A percentile compares a stretch with the other conserved stretches of the same genome.
Evolutionary conservation across 1,140 invertebrate species (phyloP).

Genomic region (Lamellibrachia luymesi): DNA sequence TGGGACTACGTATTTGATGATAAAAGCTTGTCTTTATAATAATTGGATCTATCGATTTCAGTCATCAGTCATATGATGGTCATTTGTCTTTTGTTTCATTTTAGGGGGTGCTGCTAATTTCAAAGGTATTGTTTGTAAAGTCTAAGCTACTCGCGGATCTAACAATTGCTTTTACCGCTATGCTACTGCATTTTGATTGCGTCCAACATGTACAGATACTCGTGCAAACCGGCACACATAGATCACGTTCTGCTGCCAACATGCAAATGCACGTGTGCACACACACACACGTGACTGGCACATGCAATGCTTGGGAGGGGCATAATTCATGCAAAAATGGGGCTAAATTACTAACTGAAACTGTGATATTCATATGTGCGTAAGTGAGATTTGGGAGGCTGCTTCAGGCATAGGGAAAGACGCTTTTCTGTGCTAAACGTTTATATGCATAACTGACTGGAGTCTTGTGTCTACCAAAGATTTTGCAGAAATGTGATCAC

Average conservation of each 20-base stretch:
- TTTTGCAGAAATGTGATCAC: not conserved
- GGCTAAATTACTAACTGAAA: not conserved
- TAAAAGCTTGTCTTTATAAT: not conserved
- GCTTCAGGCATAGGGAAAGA: not conserved
- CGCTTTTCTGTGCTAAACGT: not conserved
- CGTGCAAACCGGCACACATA: not conserved
- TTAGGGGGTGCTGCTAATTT: not conserved
- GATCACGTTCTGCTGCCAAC: not conserved
- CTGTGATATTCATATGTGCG: not conserved
- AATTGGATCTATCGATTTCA: not conserved
- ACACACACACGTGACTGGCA: too few species aligned
- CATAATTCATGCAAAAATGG: not conserved
- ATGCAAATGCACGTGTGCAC: not conserved
- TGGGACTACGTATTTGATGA: not conserved
- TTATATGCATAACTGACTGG: not conserved
- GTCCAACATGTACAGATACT: not conserved
- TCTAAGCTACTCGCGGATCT: not conserved
- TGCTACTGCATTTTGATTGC: not conserved
- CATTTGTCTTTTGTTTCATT: not conserved
- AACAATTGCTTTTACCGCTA: not conserved
- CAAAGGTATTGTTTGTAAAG: not conserved
- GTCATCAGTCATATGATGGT: not conserved
- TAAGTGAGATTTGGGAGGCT: not conserved
- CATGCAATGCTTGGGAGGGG: not conserved
- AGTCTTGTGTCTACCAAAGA: not conserved